A percentile compares a stretch with the other conserved stretches of the same genome.
Conservation (phyloP, 2,113 vertebrate species). For the Terrapene triunguis region DNA sequence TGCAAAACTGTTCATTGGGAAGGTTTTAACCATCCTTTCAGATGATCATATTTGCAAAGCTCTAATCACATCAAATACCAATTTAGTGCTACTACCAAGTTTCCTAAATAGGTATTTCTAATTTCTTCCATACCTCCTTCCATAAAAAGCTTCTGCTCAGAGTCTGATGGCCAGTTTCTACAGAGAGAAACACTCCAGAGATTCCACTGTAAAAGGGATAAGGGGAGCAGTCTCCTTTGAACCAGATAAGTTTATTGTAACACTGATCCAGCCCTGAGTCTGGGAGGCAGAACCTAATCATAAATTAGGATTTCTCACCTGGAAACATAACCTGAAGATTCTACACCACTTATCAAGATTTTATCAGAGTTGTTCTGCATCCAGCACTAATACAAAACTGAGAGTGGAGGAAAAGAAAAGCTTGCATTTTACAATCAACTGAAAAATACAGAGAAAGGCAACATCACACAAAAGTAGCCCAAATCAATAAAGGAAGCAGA, state of each 20-base stretch:
- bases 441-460: conserved; percentile 55
- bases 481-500: conserved; percentile 72
- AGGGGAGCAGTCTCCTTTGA: neutral
- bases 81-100: neutral
- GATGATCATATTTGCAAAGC: conserved; percentile 26
- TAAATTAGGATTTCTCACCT: neutral
- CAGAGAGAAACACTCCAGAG: neutral
- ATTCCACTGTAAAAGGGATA: neutral
- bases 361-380: neutral
- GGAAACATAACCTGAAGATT: neutral
- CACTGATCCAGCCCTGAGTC: fast-evolving
- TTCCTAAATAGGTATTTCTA: conserved; percentile 39
- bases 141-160: conserved; percentile 17
- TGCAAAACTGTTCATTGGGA: neutral
- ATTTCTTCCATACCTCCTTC: conserved; percentile 36
- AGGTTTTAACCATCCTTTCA: neutral
- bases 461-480: conserved; percentile 58
- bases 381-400: neutral
- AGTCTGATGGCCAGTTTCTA: neutral
- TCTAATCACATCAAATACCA: conserved; percentile 18
- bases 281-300: neutral
- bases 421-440: conserved; percentile 13
- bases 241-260: neutral
- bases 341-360: neutral
- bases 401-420: conserved; percentile 27